phyloP scores from a whole-genome alignment of 2,797 vertebrate genomes.

The Molossus molossus region DNA sequence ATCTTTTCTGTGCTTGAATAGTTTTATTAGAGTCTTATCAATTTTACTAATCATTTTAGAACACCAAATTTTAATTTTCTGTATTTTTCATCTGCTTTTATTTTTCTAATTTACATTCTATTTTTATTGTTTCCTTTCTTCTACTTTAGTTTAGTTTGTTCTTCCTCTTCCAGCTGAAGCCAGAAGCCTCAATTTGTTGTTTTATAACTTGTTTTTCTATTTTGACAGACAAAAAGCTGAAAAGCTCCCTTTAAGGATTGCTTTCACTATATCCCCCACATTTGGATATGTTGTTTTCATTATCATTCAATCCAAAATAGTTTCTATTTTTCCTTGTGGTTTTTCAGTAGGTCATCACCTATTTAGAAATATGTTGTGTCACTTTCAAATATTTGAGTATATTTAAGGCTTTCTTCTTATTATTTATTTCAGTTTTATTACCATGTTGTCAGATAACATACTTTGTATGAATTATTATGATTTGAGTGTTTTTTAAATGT shows the following conservation, averaged over 20 bases:
- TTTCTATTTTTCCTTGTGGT: neutral
- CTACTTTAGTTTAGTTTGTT: neutral
- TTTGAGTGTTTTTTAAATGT: neutral
- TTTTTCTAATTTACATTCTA: neutral
- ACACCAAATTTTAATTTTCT: neutral
- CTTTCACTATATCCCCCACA: neutral
- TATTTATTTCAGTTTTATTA: neutral
- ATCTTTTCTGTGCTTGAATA: neutral
- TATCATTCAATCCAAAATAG: neutral
- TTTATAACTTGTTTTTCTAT: neutral
- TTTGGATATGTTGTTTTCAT: neutral
- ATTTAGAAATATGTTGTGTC: neutral
- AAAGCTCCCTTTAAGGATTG: neutral
- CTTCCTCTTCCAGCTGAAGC: neutral
- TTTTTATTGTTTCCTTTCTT: neutral
- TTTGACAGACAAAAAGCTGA: neutral
- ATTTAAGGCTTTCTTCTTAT: neutral
- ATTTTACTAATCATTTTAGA: neutral
- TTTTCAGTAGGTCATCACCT: neutral
- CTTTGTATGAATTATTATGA: neutral
- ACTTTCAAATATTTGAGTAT: conserved; percentile 3
- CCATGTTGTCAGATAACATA: neutral
- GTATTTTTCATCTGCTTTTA: neutral
- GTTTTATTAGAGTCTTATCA: neutral
- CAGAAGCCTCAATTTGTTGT: neutral